Evolutionary conservation across 2,113 vertebrate genomes (phyloP), one percentile per base, ranked within the genome.

Genomic region (Mionectes macconnelli): DNA sequence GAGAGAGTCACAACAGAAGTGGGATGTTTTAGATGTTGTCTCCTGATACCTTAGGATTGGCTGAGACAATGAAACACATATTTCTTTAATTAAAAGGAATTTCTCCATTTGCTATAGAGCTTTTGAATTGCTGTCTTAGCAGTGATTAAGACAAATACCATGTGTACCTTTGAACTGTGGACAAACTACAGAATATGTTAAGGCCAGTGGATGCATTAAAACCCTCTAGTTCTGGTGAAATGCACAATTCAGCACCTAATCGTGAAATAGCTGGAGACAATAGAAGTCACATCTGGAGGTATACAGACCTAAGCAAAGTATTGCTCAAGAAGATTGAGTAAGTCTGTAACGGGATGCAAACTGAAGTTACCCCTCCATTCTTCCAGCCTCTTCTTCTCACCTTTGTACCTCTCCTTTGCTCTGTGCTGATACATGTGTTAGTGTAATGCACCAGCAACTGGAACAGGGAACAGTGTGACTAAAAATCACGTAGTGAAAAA

Each of bases 21-120:
- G 0, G 14, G 5, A 40, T 6, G 13, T 0, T 1, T 55, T 59
- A 44, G 33, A 6, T 33, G 12, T 27, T 83, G 6, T 63, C 14
- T 80, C 7, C 39, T 23, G 11, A 39, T 30, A 67, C 9, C 9
- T 81, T 59, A 56, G n/a, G 11, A 81, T 24, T 1, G 1, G 2
- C 14, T 74, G 40, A 76, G 42, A 53, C 8, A 42, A n/a, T 23
- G 2, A 86, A 90, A 56, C 59, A 15, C 2, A 4, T n/a, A 35
- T 49, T 62, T 62, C 5, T 62, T 86, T 50, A 73, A 55, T 68
- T 60, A 66, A 66, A 83, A 88, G 10, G 28, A 69, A 37, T 12
- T n/a, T 25, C 21, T 79, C 4, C n/a, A 39, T 77, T 90, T 33
- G 33, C 23, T 45, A 16, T 42, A 53, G 23, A 69, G 31, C 31